A percentile compares a stretch with the other conserved stretches of the same genome.
phyloP scores from a whole-genome alignment of 2,113 vertebrate genomes.

The Sinocyclocheilus anophthalmus region DNA sequence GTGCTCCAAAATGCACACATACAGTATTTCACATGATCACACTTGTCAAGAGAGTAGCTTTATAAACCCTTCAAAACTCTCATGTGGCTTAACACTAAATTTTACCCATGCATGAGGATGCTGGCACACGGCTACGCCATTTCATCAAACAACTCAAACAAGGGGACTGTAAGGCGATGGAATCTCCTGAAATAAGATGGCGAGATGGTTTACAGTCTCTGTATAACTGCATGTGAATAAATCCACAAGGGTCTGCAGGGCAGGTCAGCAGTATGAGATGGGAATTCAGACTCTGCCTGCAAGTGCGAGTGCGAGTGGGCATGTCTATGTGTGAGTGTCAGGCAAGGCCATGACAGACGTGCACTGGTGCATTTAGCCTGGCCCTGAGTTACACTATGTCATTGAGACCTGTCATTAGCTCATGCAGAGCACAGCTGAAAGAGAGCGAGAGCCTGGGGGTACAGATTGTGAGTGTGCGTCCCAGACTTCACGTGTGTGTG shows the following conservation, averaged over 20 bases:
- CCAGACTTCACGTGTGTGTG: constrained; percentile 14
- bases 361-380: constrained; percentile 55
- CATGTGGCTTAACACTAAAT: constrained; percentile 18
- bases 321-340: constrained; percentile 16
- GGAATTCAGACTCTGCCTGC: constrained; percentile 36
- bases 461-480: constrained; percentile 19
- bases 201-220: constrained; percentile 40
- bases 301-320: constrained; percentile 25
- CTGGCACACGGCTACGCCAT: constrained; percentile 27
- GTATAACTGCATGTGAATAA: constrained; percentile 32
- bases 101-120: neutral
- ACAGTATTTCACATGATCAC: neutral
- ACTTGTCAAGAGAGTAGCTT: constrained; percentile 26
- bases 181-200: constrained; percentile 48
- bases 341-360: constrained; percentile 53
- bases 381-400: constrained; percentile 60
- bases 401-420: constrained; percentile 60
- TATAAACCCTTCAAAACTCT: constrained; percentile 10
- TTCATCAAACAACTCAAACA: constrained; percentile 44
- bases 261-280: constrained; percentile 46
- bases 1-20: neutral
- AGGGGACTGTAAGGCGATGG: constrained; percentile 38
- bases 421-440: constrained; percentile 61
- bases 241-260: constrained; percentile 51
- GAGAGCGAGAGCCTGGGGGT: constrained; percentile 52